phyloP scores from a whole-genome alignment of 2,888 invertebrate genomes.

The Minunthozetes semirufus region DNA sequence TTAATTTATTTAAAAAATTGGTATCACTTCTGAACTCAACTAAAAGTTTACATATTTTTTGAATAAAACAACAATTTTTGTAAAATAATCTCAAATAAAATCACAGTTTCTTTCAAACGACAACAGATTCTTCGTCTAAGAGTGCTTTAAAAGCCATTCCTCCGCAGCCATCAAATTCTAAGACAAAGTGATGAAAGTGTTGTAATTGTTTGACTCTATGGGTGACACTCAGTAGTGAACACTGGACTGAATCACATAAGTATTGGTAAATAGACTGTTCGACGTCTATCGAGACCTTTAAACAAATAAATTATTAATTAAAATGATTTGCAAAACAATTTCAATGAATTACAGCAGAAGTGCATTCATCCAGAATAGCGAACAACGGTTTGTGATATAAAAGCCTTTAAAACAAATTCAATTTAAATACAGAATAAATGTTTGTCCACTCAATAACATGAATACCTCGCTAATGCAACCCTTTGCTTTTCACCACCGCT shows the following conservation, averaged over 20 bases:
- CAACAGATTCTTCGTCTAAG: conserved; percentile 9
- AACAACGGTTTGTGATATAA: conserved; percentile 98
- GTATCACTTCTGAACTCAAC: too few relatives aligned
- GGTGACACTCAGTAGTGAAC: conserved; percentile 38
- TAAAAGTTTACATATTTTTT: neutral
- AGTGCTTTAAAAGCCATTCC: neutral
- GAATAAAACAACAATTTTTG: neutral
- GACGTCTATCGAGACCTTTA: conserved; percentile 78
- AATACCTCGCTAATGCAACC: conserved; percentile 61
- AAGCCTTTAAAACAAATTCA: conserved; percentile 54
- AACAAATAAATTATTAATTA: neutral
- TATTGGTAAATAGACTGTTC: conserved; percentile 96
- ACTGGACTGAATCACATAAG: conserved; percentile 60
- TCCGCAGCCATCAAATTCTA: conserved; percentile 28
- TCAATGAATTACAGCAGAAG: conserved; percentile 66
- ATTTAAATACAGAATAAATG: too few relatives aligned
- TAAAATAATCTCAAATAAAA: neutral
- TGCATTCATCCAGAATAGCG: conserved; percentile 97
- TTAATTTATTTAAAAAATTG: too few relatives aligned
- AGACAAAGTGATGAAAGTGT: conserved; percentile 37
- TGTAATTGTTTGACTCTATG: conserved; percentile 39
- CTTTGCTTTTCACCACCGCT: conserved; percentile 98
- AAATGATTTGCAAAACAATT: neutral
- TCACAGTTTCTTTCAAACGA: neutral
- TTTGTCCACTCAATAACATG: too few relatives aligned